Base-by-base conservation (phyloP, 1,140 invertebrate genomes). In the Carposina sasakii region DNA sequence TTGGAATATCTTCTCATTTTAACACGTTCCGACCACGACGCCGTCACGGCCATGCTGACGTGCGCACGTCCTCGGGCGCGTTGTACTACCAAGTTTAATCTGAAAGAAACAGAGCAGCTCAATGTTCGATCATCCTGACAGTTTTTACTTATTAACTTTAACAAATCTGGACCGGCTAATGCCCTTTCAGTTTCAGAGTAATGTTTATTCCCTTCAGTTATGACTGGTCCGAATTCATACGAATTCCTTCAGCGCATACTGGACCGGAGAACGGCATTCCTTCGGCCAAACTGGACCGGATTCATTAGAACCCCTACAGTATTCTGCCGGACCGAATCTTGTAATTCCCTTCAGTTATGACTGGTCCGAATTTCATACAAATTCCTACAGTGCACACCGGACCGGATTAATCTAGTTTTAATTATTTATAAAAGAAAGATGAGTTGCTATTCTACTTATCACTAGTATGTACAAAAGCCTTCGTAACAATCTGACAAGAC, bases 41-140 rank as follows among this genome's bases (percentile, higher is more conserved):
- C 44, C 44, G 44, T 24, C 44, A 47, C 44, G 44, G 44, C 44
- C 44, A 47, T 47, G 23, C 44, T 47, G 44, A 47, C 44, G 6
- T 1, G 44, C 44, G 44, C 15, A 37, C 31, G 44, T 47, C 44
- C 31, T 47, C 44, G 44, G 17, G 23, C 44, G 44, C 17, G 42
- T 15, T 23, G 15, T 17, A 5, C 36, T 9, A 47, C 12, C 12
- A 3, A 36, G 22, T 20, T 3, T 2, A 8, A 37, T 19, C 34
- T 17, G 34, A 37, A 20, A 8, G 3, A 21, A 17, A 28, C 26
- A 24, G 9, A 21, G 3, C 17, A 17, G 6, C 2, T 36, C 26
- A 47, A n/a, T 19, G 44, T 1, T 47, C 44, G 23, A 2, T 47
- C 33, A 36, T 47, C 31, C 31, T 47, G 44, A 47, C 28, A 22